Base-by-base conservation (phyloP, 2,888 invertebrate genomes). In the Pterostichus niger region DNA sequence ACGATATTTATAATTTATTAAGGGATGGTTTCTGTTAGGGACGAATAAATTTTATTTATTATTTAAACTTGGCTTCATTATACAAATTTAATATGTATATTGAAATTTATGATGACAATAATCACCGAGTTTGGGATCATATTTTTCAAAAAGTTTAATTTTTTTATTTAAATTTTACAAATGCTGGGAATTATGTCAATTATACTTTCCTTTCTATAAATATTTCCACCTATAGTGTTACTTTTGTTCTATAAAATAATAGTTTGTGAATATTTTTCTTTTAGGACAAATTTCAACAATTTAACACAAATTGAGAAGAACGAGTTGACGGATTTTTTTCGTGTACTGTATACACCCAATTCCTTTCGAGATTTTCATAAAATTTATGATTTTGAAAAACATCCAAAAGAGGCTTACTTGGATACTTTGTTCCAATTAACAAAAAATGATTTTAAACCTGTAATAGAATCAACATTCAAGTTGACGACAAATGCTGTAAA, bases 311-410 rank as follows among this genome's bases (percentile, higher is more conserved):
- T n/a, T 4, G 81, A 81, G 11, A 54, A 40, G 54, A 35, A 17
- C 4, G 73, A 81, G 11, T 17, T 71, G 0, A 81, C 24, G 17
- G 17, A 81, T 24, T 81, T 71, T 56, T 54, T 81, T 7, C 15
- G 6, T 5, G 56, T 35, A n/a, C 24, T 81, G 9, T 81, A 73
- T 35, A 71, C 49, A 24, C 35, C 13, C 10, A 44, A 52, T 54
- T 71, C 81, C 7, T 81, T 81, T 56, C 68, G 31, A 0, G 68
- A 56, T 17, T 81, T 81, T 56, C 5, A 56, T 54, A 71, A 56
- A 10, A 81, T 81, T 40, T 56, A 56, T 44, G 81, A 81, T 52
- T 81, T 73, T 24, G 44, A 81, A 13, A 73, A 56, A 56, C n/a
- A 73, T 35, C 40, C 54, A 11, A 81, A 81, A 56, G 81, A 81